A percentile compares a stretch with the other conserved stretches of the same genome.
Evolutionary conservation across 2,797 vertebrate genomes (phyloP).

Genomic region (Borostomias antarcticus): DNA sequence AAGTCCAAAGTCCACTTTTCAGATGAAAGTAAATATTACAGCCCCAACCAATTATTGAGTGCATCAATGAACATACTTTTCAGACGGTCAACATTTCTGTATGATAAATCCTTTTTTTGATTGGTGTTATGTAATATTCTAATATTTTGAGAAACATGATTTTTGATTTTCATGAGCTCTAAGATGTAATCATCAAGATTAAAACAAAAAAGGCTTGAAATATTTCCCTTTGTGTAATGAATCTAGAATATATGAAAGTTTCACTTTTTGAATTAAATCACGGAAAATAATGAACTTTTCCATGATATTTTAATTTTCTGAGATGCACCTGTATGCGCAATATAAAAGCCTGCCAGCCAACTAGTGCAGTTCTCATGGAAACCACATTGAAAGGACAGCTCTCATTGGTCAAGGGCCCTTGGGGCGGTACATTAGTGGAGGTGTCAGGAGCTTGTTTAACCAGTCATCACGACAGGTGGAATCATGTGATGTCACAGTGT

Average conservation of each 20-base stretch:
- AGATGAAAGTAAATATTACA: no score
- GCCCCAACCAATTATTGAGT: background rate
- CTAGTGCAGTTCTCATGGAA: constrained; percentile 23
- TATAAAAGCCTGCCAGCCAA: background rate
- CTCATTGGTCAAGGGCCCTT: constrained; percentile 21
- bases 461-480: constrained; percentile 15
- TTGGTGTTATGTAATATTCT: no score
- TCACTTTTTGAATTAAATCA: no score
- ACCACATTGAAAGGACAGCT: constrained; percentile 13
- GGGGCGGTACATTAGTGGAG: constrained; percentile 3
- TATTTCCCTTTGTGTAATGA: no score
- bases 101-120: no score
- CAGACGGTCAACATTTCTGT: no score
- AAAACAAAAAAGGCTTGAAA: no score
- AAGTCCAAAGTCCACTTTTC: no score
- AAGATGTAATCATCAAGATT: background rate
- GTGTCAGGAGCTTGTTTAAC: constrained; percentile 48
- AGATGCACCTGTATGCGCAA: background rate
- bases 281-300: no score
- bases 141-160: background rate
- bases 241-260: no score
- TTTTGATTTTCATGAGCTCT: background rate
- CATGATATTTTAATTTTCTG: no score
- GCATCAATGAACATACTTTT: no score
- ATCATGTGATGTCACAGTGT: background rate